Evolutionary conservation across 2,113 vertebrate genomes (phyloP).

Genomic region (Chaenocephalus aceratus): DNA sequence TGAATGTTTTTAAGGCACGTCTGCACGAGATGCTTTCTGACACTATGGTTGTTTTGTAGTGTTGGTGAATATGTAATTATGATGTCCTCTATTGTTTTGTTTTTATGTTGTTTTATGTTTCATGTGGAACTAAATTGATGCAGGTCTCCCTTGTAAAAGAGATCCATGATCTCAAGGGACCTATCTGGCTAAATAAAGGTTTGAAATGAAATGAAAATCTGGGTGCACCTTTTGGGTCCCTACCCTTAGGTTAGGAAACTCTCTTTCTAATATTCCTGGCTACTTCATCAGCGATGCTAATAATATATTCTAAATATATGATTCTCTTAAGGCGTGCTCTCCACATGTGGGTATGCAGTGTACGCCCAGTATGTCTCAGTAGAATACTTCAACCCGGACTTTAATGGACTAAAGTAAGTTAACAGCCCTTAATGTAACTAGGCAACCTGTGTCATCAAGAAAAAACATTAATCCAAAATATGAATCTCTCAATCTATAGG

Average conservation of each 20-base stretch:
- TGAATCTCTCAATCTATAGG: constrained; percentile 46
- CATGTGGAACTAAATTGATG: no score
- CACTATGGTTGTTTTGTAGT: no score
- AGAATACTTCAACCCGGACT: constrained; percentile 71
- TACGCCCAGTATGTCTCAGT: constrained; percentile 78
- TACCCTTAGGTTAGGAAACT: background rate
- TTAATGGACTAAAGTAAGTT: constrained; percentile 75
- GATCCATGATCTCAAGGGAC: no score
- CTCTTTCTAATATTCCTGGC: background rate
- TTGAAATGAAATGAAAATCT: no score
- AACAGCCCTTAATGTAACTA: no score
- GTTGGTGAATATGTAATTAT: no score
- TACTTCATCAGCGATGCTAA: background rate
- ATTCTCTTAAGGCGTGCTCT: constrained; percentile 66
- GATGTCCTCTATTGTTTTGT: no score
- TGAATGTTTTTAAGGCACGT: no score
- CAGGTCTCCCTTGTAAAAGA: no score
- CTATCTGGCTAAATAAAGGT: no score
- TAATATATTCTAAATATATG: background rate
- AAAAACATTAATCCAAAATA: background rate
- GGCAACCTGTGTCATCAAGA: background rate
- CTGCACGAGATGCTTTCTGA: no score
- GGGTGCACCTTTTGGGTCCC: background rate
- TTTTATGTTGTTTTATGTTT: no score
- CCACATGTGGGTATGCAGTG: constrained; percentile 76